Evolutionary conservation across 1,140 invertebrate genomes (phyloP).

Genomic region (Aphidius gifuensis): DNA sequence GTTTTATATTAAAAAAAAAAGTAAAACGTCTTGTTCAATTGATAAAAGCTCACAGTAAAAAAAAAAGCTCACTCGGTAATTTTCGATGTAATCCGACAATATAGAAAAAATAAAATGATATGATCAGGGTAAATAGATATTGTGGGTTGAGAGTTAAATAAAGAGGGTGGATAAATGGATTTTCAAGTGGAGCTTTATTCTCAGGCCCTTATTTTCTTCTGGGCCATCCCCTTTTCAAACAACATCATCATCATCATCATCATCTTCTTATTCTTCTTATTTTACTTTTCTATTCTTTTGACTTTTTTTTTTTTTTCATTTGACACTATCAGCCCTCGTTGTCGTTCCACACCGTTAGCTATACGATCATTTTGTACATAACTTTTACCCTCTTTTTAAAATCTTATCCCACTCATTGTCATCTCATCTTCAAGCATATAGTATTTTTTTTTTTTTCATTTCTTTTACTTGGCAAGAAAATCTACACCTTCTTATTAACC

Average conservation of each 20-base stretch:
- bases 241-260: constrained; percentile 9
- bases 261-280: no score
- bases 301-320: no score
- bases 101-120: no score
- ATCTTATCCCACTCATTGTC: no score
- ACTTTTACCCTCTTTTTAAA: no score
- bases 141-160: constrained; percentile 4
- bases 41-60: constrained; percentile 16
- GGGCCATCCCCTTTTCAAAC: constrained; percentile 10
- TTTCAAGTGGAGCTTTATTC: constrained; percentile 18
- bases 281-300: no score
- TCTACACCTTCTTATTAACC: no score
- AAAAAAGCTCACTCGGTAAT: not conserved
- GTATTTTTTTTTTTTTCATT: no score
- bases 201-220: constrained; percentile 20
- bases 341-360: constrained; percentile 29
- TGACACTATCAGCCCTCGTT: constrained; percentile 8
- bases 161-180: constrained; percentile 6
- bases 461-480: no score
- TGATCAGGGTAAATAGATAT: not conserved
- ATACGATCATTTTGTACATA: constrained; percentile 1
- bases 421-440: no score
- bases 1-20: no score
- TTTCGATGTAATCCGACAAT: no score
- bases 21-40: not conserved